Evolutionary conservation across 2,797 vertebrate species (phyloP), one percentile per base, ranked within the genome.

Genomic region (Xiphophorus birchmanni): DNA sequence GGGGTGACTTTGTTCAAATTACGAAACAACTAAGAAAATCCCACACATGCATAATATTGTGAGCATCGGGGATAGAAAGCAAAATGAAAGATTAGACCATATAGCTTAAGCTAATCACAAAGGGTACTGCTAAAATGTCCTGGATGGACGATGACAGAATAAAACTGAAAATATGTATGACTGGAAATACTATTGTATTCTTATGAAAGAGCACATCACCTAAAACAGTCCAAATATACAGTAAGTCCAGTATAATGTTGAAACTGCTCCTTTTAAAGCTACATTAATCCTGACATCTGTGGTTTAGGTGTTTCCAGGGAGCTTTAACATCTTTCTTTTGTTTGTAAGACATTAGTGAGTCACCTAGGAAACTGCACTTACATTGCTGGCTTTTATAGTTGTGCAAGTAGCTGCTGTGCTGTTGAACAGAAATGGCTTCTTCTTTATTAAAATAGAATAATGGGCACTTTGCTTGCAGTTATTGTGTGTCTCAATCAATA

Each of bases 401-500:
- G 75, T 44, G n/a, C 48, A 63, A 65, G n/a, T 84, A 54, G 47
- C 76, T 72, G 80, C 79, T 74, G n/a, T 12, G 65, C 69, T 87
- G 76, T 86, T 79, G 54, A 85, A 76, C 74, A 82, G 67, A 89
- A 84, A 79, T 60, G 69, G 79, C 50, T 85, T 87, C 90, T 90
- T 75, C 84, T 69, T 56, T 85, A 73, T 73, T 81, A 73, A 85
- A 65, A 77, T 72, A 76, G 45, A 75, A 80, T 78, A 80, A 83
- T 74, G 69, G 81, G 81, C 85, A 85, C 90, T 87, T 82, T 88
- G 78, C 85, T 77, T 83, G 76, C 79, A 74, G 86, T 91, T 87
- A 42, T 69, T 80, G 37, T 87, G 58, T 82, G 86, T 91, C 88
- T 90, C 82, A 89, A 86, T 75, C 83, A 87, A 90, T 94, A 90